Percentiles rank a stretch among this genome's conserved stretches.
Evolutionary conservation across 2,113 vertebrate species (phyloP).

Genomic region (Diadophis punctatus): DNA sequence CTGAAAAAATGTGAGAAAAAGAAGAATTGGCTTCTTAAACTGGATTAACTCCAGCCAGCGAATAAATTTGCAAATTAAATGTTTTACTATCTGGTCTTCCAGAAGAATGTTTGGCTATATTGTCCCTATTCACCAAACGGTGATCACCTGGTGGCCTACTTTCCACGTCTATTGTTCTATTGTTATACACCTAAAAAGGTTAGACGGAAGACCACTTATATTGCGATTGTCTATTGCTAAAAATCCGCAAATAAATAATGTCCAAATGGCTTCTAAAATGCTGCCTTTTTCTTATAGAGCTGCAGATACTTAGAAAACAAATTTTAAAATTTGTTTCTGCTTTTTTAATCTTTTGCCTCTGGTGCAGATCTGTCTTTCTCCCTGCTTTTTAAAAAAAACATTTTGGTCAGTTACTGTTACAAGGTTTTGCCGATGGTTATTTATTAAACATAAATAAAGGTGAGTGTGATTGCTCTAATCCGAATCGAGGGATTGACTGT

Average conservation of each 20-base stretch:
- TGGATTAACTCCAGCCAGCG: neutral
- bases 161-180: neutral
- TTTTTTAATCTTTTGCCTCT: neutral
- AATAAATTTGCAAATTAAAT: neutral
- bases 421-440: neutral
- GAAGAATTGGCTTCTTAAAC: neutral
- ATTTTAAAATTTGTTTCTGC: neutral
- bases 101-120: neutral
- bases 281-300: neutral
- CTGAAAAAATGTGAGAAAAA: neutral
- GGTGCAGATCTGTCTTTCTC: neutral
- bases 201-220: neutral
- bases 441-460: neutral
- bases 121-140: neutral
- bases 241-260: neutral
- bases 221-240: neutral
- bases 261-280: neutral
- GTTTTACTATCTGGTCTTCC: neutral
- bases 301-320: neutral
- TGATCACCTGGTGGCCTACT: neutral
- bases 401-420: neutral
- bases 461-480: neutral
- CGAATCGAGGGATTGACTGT: neutral
- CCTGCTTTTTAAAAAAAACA: neutral
- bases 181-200: neutral